phyloP scores from a whole-genome alignment of 2,797 vertebrate genomes.

The Eurystomus glaucurus region DNA sequence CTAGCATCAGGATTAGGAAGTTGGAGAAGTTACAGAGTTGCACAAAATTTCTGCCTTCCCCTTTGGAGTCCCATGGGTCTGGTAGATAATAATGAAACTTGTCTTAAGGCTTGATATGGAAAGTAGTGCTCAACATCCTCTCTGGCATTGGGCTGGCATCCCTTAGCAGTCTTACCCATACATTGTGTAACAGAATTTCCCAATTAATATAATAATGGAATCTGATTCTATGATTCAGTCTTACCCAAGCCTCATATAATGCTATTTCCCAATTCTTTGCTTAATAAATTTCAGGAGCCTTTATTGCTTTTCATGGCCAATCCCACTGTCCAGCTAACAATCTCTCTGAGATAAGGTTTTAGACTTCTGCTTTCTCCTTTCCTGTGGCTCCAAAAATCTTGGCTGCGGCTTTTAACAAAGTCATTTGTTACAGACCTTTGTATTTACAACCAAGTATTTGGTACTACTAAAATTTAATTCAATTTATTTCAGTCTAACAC shows the following conservation, averaged over 20 bases:
- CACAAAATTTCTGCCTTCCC: background rate
- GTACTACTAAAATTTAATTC: background rate
- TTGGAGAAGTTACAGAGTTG: background rate
- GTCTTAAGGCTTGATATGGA: fast-evolving
- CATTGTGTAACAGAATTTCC: fast-evolving
- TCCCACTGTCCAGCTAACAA: background rate
- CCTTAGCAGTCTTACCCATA: background rate
- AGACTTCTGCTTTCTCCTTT: background rate
- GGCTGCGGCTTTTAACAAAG: background rate
- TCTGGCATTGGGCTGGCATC: background rate
- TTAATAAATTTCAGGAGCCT: background rate
- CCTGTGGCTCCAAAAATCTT: background rate
- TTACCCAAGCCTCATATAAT: fast-evolving
- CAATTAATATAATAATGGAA: background rate
- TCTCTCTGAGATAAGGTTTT: background rate
- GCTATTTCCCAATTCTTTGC: background rate
- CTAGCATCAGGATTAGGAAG: background rate
- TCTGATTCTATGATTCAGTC: background rate
- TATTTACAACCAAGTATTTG: background rate
- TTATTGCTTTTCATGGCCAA: background rate
- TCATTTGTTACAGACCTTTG: background rate
- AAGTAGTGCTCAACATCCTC: background rate
- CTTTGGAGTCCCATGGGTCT: background rate
- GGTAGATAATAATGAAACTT: background rate
- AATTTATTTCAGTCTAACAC: slow-evolving; percentile 14